These are phyloP conservation scores for Drosophila persimilis DNA, from an alignment of 1,140 invertebrate species.

Conservation along the genomic window DNA sequence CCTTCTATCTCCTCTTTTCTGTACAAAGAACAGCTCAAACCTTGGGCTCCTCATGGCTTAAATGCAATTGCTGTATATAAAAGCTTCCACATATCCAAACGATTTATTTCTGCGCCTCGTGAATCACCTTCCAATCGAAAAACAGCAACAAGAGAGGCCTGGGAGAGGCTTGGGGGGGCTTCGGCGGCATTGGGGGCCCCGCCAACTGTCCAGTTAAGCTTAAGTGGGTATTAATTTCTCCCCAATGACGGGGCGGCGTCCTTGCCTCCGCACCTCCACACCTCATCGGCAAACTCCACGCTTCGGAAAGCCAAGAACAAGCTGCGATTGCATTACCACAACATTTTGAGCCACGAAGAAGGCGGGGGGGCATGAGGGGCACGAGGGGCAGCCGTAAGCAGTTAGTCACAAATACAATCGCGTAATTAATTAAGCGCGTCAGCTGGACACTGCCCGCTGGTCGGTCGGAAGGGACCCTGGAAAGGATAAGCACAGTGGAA, in stretches of 20 bases:
- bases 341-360: constrained; percentile 40
- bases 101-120: constrained; percentile 63
- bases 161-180: not conserved
- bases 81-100: constrained; percentile 4
- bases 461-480: not conserved
- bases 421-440: constrained; percentile 80
- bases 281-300: not conserved
- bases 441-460: constrained; percentile 63
- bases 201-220: constrained; percentile 74
- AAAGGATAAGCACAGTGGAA: constrained; percentile 57
- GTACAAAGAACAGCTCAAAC: no score
- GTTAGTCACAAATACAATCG: constrained; percentile 80
- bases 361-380: no score
- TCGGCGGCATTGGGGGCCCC: constrained; percentile 1
- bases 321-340: constrained; percentile 66
- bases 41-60: no score
- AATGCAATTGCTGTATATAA: constrained; percentile 23
- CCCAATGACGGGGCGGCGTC: constrained; percentile 49
- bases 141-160: constrained; percentile 14
- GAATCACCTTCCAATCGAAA: constrained; percentile 63
- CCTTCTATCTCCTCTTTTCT: no score
- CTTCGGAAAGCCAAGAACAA: constrained; percentile 2
- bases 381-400: constrained; percentile 28
- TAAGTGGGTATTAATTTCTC: constrained; percentile 81
- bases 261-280: constrained; percentile 14